phyloP scores from a whole-genome alignment of 2,113 vertebrate genomes.

The Saguinus midas region DNA sequence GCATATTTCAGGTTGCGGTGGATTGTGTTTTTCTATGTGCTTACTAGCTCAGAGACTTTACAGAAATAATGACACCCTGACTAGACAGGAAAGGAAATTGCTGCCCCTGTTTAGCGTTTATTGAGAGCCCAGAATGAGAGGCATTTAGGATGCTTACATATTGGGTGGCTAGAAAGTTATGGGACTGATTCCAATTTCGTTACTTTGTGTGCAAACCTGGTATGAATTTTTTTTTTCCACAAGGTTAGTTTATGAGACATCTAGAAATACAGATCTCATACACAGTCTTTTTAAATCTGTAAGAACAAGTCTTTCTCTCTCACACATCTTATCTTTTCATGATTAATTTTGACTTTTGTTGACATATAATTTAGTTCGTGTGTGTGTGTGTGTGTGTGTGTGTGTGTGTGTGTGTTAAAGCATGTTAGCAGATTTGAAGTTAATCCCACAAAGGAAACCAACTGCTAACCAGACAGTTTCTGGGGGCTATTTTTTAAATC shows the following conservation, averaged over 20 bases:
- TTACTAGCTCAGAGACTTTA: neutral
- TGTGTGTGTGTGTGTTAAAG: neutral
- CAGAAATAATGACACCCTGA: slow-evolving; percentile 47
- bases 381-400: too few relatives aligned
- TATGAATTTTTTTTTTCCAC: neutral
- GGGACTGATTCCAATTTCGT: neutral
- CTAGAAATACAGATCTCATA: neutral
- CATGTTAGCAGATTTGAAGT: neutral
- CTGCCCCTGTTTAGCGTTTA: neutral
- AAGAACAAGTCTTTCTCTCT: neutral
- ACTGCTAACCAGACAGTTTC: neutral
- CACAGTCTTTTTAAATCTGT: neutral
- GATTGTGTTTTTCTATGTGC: neutral
- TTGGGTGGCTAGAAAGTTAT: neutral
- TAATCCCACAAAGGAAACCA: neutral
- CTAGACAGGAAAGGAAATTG: slow-evolving; percentile 53
- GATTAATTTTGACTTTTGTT: slow-evolving; percentile 48
- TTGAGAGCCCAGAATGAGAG: neutral
- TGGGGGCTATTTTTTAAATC: neutral
- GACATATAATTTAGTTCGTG: slow-evolving; percentile 41
- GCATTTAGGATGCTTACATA: slow-evolving; percentile 4
- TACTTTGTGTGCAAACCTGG: neutral
- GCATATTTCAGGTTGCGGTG: neutral
- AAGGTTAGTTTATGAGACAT: neutral
- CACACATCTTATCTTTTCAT: neutral